These are phyloP conservation scores for Meandrusa payeni DNA, from an alignment of 2,888 invertebrate species.

Conservation along the genomic window DNA sequence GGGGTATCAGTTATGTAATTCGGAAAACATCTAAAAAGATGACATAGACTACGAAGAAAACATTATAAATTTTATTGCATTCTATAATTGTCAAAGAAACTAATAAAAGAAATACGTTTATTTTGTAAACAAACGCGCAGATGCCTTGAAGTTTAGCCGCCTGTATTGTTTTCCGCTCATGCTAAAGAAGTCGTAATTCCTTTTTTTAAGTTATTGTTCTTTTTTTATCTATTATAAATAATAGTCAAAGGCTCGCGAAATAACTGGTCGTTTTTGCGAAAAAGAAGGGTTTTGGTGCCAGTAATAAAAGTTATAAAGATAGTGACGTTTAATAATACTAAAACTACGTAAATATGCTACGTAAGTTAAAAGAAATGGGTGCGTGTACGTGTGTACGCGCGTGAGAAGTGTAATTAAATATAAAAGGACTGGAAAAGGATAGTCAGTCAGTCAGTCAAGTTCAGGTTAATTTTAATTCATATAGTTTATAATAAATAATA, in stretches of 20 bases:
- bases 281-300: constrained; percentile 28
- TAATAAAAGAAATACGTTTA: constrained; percentile 28
- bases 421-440: too few relatives aligned
- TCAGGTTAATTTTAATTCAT: too few relatives aligned
- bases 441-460: too few relatives aligned
- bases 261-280: constrained; percentile 45
- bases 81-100: constrained; percentile 27
- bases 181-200: constrained; percentile 46
- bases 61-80: constrained; percentile 23
- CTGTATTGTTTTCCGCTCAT: constrained; percentile 26
- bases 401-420: too few relatives aligned
- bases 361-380: too few relatives aligned
- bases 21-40: constrained; percentile 8
- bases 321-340: neutral
- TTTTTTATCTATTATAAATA: constrained; percentile 41
- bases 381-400: too few relatives aligned
- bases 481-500: too few relatives aligned
- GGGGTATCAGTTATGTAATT: too few relatives aligned
- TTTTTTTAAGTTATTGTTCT: constrained; percentile 36
- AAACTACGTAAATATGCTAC: too few relatives aligned
- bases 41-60: neutral
- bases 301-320: constrained; percentile 2
- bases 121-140: constrained; percentile 26
- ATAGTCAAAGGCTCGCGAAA: constrained; percentile 42
- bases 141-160: constrained; percentile 28